Conservation (phyloP, 2,797 vertebrate species). For the Sebastes vulpes region DNA sequence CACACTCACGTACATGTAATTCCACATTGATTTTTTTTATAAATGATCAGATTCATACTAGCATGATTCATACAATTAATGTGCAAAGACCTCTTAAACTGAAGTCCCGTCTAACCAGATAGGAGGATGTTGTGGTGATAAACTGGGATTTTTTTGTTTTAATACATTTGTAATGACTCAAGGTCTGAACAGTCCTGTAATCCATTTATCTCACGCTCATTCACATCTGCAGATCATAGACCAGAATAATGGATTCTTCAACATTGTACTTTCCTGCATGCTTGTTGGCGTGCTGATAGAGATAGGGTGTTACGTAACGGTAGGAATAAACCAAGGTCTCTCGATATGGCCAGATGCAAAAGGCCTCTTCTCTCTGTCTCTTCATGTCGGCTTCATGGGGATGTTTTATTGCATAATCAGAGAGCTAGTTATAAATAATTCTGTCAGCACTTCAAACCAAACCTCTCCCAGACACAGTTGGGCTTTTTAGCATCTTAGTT, state of each 20-base stretch:
- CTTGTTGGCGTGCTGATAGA: constrained; percentile 12
- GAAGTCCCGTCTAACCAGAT: neutral
- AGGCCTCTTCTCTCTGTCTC: constrained; percentile 59
- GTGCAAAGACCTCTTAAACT: no score
- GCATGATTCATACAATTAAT: no score
- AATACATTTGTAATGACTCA: neutral
- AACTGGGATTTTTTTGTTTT: neutral
- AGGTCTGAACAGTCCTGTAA: neutral
- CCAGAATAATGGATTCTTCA: neutral
- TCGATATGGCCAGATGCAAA: constrained; percentile 39
- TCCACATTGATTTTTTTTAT: no score
- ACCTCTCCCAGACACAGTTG: constrained; percentile 1
- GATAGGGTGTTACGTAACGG: constrained; percentile 38
- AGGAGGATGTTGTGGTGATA: neutral
- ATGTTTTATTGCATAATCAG: constrained; percentile 63
- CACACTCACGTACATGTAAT: no score
- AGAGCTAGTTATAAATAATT: constrained; percentile 60
- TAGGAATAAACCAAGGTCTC: constrained; percentile 48
- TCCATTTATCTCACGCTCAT: neutral
- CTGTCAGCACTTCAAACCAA: constrained; percentile 43
- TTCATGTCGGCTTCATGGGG: constrained; percentile 43
- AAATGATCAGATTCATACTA: no score
- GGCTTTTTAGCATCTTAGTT: neutral
- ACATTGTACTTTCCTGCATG: neutral
- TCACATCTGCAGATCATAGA: neutral